Conservation (phyloP, 2,113 vertebrate genomes). For the Pteronura brasiliensis region DNA sequence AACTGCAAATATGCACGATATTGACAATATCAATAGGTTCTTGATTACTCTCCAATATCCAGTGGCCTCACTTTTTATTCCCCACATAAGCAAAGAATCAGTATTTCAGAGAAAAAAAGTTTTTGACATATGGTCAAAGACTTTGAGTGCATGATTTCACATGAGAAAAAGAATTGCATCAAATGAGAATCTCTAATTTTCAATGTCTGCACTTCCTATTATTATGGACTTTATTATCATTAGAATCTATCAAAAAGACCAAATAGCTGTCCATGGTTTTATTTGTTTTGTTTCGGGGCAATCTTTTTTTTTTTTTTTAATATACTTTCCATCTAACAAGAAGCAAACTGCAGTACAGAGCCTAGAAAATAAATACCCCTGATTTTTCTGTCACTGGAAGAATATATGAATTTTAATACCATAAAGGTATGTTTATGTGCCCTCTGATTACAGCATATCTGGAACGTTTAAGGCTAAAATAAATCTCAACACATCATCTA, state of each 20-base stretch:
- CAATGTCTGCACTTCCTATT: background rate
- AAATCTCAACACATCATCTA: background rate
- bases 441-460: background rate
- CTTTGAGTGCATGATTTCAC: background rate
- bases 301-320: background rate
- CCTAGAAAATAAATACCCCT: background rate
- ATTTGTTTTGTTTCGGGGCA: background rate
- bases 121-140: background rate
- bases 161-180: background rate
- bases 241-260: background rate
- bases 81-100: background rate
- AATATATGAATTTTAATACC: background rate
- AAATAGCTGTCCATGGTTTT: background rate
- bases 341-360: background rate
- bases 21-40: background rate
- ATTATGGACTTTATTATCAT: background rate
- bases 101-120: conserved; percentile 1
- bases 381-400: background rate
- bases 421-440: background rate
- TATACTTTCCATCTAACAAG: background rate
- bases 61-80: background rate
- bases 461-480: background rate
- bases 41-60: background rate
- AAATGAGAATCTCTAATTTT: background rate
- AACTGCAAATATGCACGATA: background rate